Evolutionary conservation across 2,797 vertebrate genomes (phyloP).

Genomic region (Octomys mimax): DNA sequence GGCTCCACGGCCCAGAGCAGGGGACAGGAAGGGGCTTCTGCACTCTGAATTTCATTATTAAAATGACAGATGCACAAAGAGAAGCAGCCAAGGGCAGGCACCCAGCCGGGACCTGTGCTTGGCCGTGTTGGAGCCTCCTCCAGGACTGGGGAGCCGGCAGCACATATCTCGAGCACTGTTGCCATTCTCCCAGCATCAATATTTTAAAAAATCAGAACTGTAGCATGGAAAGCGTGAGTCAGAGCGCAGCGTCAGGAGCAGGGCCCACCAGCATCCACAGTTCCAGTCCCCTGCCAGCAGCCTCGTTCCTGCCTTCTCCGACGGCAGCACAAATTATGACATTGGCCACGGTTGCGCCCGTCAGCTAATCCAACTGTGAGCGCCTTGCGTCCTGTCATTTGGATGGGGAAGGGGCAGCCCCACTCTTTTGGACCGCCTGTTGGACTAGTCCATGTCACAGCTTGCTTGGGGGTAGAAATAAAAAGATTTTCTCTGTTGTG

Average conservation of each 20-base stretch:
- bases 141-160: constrained; percentile 5
- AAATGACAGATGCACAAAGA: neutral
- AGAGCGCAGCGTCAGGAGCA: neutral
- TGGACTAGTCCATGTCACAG: constrained; percentile 19
- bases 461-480: constrained; percentile 5
- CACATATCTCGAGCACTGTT: neutral
- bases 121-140: neutral
- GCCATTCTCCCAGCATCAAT: constrained; percentile 38
- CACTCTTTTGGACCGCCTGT: neutral
- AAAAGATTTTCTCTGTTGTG: constrained; percentile 14
- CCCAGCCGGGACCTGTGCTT: neutral
- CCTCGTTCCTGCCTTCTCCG: constrained; percentile 35
- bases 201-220: constrained; percentile 38
- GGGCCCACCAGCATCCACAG: neutral
- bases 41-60: neutral
- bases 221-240: neutral
- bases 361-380: constrained; percentile 65
- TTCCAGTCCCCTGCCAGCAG: neutral
- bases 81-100: neutral
- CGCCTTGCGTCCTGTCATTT: constrained; percentile 40
- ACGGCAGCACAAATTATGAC: constrained; percentile 56
- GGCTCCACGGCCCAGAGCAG: neutral
- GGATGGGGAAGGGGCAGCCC: neutral
- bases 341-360: constrained; percentile 20
- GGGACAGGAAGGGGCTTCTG: neutral